Base-by-base conservation (phyloP, 2,113 vertebrate genomes). In the Hemibagrus wyckioides region DNA sequence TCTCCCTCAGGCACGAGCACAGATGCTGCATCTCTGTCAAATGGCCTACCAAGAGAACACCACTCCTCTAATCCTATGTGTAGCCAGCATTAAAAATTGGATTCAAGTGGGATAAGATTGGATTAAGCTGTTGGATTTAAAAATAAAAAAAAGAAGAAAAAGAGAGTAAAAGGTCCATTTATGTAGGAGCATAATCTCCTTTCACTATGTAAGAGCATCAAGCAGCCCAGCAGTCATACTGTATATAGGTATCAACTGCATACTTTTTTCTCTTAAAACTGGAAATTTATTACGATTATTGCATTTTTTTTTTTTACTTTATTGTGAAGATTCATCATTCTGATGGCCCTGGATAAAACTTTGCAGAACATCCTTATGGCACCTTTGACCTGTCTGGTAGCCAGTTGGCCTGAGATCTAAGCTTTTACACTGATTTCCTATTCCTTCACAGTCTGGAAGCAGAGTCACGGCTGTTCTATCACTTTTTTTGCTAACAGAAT, bases 31-130 rank as follows among this genome's bases (percentile, higher is more conserved):
- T 94, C 92, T 91, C 94, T 94, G 95, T 94, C 90, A 95, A 96
- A 95, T 94, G 96, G 95, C 96, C 96, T 96, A 96, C 95, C 96
- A 96, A 96, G 92, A 93, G 96, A 95, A 95, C 96, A 94, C 94
- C 95, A 95, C 92, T 94, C 86, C 94, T 96, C 96, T 97, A 97
- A 98, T 97, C 96, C 97, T 92, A 94, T 97, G 96, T 97, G 96
- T 96, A 96, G 96, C 97, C 96, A 96, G 97, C 97, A 98, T 98
- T 97, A 98, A 97, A 98, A 99, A 99, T 98, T 98, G 98, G 97
- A 99, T 99, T 98, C 96, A 95, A 97, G 52, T 94, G 94, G 93
- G 96, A 98, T 98, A 97, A 97, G 96, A 98, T 99, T 97, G 97
- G 97, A 98, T 99, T 98, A 97, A 94, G 94, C 95, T 95, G 95